These are phyloP conservation scores for Ceyx margarethae DNA, from an alignment of 2,113 vertebrate species.

Conservation along the genomic window DNA sequence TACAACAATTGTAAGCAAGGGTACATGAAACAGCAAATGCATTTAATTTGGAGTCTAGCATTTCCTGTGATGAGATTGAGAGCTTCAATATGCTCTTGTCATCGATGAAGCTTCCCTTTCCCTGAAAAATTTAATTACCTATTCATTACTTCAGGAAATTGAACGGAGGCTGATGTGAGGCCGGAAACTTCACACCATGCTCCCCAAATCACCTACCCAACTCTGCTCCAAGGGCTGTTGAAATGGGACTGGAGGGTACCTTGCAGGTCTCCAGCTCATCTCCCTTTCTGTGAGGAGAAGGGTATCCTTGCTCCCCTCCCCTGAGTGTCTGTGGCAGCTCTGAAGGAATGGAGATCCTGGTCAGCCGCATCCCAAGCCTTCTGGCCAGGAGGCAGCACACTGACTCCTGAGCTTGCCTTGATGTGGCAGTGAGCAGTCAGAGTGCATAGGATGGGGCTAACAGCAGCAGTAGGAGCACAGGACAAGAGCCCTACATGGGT, in stretches of 20 bases:
- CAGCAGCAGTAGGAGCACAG: neutral
- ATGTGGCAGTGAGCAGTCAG: fast-evolving
- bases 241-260: fast-evolving
- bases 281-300: neutral
- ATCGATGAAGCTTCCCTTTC: neutral
- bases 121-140: slow-evolving; percentile 55
- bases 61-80: slow-evolving; percentile 18
- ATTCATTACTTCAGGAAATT: slow-evolving; percentile 43
- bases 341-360: fast-evolving
- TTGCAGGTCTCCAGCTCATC: fast-evolving
- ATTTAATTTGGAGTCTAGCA: slow-evolving; percentile 50
- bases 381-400: neutral
- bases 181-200: neutral
- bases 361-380: neutral
- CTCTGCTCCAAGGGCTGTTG: neutral
- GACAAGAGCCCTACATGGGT: neutral
- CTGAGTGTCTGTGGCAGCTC: fast-evolving
- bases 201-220: neutral
- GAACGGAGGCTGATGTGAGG: neutral
- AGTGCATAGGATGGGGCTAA: neutral
- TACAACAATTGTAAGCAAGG: neutral
- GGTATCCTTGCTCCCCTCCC: fast-evolving
- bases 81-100: neutral
- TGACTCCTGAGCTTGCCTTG: neutral
- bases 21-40: slow-evolving; percentile 38